Evolutionary conservation across 2,113 vertebrate species (phyloP), one percentile per base, ranked within the genome.

Genomic region (Chaetops frenatus): DNA sequence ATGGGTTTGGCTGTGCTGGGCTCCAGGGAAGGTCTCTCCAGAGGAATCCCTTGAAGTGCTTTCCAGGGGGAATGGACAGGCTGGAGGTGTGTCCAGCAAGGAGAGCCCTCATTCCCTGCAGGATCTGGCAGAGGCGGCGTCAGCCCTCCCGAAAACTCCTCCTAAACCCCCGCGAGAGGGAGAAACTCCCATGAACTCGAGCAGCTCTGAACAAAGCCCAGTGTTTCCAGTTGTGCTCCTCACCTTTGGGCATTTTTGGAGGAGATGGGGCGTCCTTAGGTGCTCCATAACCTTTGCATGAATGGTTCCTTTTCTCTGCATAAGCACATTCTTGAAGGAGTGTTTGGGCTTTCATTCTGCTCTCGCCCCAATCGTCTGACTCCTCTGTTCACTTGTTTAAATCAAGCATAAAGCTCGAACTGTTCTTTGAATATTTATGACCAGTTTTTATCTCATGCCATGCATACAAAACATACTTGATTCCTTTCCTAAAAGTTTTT

Each of bases 361-460:
- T 11, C 91, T 86, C 40, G 21, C 79, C 84, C 22, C 57, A 86
- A 15, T 54, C 72, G 15, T 87, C 87, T 15, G 28, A 70, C 82
- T 91, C 33, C 91, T 94, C 96, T 88, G 56, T 38, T 91, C 91
- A 93, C 94, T 95, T 91, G 28, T 73, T 51, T 71, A 90, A 96
- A 92, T 70, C 81, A 48, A 21, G 88, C 96, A 97, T 97, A 91
- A 97, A 98, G 97, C 97, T 81, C 93, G 16, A 56, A 87, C 96
- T 96, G 96, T 97, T 96, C 97, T 94, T 96, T 95, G 91, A 94
- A 95, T 96, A 96, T 74, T 93, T 92, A 89, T 84, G 92, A 94
- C 90, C 87, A 78, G 95, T 97, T 98, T 98, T 97, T 97, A 98
- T 97, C 97, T 97, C 97, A 95, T 97, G 98, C 97, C 97, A 97